These are phyloP conservation scores for Onthophagus sagittarius DNA, from an alignment of 2,888 invertebrate species.

Conservation along the genomic window DNA sequence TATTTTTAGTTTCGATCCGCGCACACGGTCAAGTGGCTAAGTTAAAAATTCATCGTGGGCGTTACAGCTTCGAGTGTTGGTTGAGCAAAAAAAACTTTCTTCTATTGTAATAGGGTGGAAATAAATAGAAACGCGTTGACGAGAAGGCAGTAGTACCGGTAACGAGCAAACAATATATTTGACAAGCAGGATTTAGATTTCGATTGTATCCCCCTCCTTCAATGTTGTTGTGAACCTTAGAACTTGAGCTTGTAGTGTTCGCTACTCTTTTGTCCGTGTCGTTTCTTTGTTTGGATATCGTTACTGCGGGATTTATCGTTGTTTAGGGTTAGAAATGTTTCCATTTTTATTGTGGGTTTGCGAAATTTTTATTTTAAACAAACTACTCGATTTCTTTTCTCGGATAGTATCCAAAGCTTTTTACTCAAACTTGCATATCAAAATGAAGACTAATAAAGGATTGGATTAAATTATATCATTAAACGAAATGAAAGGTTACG, in stretches of 20 bases:
- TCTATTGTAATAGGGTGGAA: slow-evolving; percentile 13
- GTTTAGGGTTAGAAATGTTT: background rate
- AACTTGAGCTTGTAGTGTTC: background rate
- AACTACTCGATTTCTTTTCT: too few relatives aligned
- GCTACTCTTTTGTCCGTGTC: background rate
- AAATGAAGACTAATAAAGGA: too few relatives aligned
- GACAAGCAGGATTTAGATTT: slow-evolving; percentile 21
- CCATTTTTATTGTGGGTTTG: too few relatives aligned
- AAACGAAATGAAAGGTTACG: too few relatives aligned
- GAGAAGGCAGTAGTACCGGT: slow-evolving; percentile 15
- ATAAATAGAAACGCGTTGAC: slow-evolving; percentile 10
- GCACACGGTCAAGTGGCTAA: background rate
- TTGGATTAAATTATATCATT: too few relatives aligned
- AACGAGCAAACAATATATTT: slow-evolving; percentile 26
- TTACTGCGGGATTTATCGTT: background rate
- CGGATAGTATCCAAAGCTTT: too few relatives aligned
- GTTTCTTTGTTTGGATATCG: background rate
- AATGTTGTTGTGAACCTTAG: background rate
- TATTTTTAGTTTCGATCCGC: background rate
- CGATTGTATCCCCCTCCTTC: slow-evolving; percentile 17
- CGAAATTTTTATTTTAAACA: too few relatives aligned
- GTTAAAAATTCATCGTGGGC: background rate
- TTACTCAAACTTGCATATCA: too few relatives aligned
- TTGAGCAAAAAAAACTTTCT: slow-evolving; percentile 1
- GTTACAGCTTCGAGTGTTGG: background rate